Conservation (phyloP, 2,113 vertebrate species). For the Poecilia latipinna region DNA sequence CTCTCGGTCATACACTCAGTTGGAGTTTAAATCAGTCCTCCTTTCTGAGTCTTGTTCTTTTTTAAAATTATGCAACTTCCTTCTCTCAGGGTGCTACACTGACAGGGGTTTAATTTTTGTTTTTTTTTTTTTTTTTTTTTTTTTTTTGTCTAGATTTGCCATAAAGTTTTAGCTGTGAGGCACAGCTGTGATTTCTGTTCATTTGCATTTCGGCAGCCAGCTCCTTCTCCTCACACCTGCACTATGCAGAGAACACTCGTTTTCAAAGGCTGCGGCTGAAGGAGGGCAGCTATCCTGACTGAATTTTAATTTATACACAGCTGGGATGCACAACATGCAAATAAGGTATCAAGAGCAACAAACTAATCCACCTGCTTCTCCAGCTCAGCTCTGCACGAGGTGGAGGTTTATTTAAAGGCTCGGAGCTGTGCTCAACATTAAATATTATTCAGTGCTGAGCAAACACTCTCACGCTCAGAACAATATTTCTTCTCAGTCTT, state of each 20-base stretch:
- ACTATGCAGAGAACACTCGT: conserved; percentile 12
- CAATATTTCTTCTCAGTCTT: not conserved
- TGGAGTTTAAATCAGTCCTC: conserved; percentile 18
- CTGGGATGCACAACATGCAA: conserved; percentile 32
- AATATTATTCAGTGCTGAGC: conserved; percentile 3
- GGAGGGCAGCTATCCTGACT: conserved; percentile 4
- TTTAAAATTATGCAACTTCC: not conserved
- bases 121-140: not conserved
- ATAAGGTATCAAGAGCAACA: conserved; percentile 11
- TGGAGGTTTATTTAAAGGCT: not conserved
- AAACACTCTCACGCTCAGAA: no score
- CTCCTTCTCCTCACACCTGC: not conserved
- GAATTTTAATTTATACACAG: conserved; percentile 1
- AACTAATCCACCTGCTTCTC: conserved; percentile 10
- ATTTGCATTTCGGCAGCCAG: no score
- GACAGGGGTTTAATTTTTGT: not conserved
- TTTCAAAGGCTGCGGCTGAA: conserved; percentile 8
- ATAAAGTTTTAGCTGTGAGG: not conserved
- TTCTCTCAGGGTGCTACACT: not conserved
- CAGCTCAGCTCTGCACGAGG: not conserved
- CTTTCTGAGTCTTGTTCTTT: not conserved
- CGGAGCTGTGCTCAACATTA: conserved; percentile 4
- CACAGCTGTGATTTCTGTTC: not conserved
- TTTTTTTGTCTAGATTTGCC: not conserved
- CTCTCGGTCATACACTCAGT: conserved; percentile 15